Percentiles rank a stretch among this genome's conserved stretches.
Conservation (phyloP, 2,888 invertebrate species). For the Creontiades dilutus region DNA sequence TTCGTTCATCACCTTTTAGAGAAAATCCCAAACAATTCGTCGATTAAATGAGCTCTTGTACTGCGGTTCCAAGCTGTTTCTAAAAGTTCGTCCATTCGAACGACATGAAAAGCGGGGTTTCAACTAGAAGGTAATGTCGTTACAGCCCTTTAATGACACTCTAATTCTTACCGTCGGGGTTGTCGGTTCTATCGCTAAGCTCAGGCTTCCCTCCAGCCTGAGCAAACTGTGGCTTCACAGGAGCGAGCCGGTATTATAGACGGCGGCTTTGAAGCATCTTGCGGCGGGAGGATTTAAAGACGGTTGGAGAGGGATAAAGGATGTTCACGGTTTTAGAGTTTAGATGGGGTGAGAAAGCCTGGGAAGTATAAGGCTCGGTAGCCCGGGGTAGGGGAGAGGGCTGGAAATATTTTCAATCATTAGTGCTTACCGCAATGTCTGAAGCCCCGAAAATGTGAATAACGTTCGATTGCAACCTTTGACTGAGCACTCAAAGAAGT, state of each 20-base stretch:
- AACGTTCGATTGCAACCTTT: too few relatives aligned
- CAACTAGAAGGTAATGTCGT: background rate
- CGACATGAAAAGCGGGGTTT: background rate
- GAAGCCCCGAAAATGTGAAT: too few relatives aligned
- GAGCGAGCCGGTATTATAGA: slow-evolving; percentile 39
- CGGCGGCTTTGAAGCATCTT: slow-evolving; percentile 55
- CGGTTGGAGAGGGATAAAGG: slow-evolving; percentile 35
- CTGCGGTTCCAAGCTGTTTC: background rate
- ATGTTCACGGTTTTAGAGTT: slow-evolving; percentile 59
- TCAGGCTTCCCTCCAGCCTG: background rate
- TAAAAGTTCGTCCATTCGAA: background rate
- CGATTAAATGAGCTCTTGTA: background rate
- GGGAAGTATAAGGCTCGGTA: too few relatives aligned
- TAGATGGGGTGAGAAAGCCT: background rate
- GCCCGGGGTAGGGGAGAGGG: too few relatives aligned
- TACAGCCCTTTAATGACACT: slow-evolving; percentile 3
- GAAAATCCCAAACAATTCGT: background rate
- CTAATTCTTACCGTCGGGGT: background rate
- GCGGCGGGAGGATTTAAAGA: slow-evolving; percentile 46
- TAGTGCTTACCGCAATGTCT: too few relatives aligned
- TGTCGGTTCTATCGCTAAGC: slow-evolving; percentile 1
- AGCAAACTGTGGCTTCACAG: slow-evolving; percentile 17
- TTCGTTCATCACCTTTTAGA: background rate
- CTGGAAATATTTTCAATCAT: too few relatives aligned
- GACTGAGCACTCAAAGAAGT: too few relatives aligned